These are phyloP conservation scores for Xestoiulus laeticollis DNA, from an alignment of 2,888 invertebrate genomes.

Conservation along the genomic window DNA sequence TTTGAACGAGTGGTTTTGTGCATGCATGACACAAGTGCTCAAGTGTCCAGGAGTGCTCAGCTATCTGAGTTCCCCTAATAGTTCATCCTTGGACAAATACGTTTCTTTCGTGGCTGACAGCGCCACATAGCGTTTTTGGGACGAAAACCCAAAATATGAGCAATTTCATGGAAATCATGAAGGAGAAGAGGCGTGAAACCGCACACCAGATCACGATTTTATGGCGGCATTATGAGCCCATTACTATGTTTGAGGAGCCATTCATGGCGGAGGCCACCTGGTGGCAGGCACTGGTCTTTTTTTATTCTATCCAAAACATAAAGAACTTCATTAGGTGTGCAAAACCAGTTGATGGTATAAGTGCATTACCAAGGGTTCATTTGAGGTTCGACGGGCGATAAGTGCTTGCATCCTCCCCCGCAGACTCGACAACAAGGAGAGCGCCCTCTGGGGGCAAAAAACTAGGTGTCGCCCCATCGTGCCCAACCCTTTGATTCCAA, in stretches of 20 bases:
- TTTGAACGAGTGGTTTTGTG: no score
- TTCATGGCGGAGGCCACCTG: not conserved
- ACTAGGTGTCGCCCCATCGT: slow-evolving; percentile 5
- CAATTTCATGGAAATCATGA: slow-evolving; percentile 19
- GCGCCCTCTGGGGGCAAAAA: not conserved
- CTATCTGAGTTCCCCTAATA: no score
- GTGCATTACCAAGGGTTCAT: slow-evolving; percentile 10
- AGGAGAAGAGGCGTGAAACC: not conserved
- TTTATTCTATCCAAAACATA: not conserved
- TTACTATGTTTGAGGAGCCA: not conserved
- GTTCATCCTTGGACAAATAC: no score
- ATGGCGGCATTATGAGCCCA: not conserved
- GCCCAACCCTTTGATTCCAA: not conserved
- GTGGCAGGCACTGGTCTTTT: not conserved
- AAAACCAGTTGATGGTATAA: not conserved
- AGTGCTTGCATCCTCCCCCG: slow-evolving; percentile 1
- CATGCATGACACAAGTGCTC: no score
- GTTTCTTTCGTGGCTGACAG: not conserved
- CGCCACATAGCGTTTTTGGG: not conserved
- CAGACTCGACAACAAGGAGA: not conserved
- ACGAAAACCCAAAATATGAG: not conserved
- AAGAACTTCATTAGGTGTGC: slow-evolving; percentile 14
- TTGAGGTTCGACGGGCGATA: not conserved
- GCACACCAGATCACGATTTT: not conserved
- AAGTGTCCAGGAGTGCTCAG: no score